A percentile compares a stretch with the other conserved stretches of the same genome.
Conservation (phyloP, 2,888 invertebrate species). For the Mythimna lalbum region DNA sequence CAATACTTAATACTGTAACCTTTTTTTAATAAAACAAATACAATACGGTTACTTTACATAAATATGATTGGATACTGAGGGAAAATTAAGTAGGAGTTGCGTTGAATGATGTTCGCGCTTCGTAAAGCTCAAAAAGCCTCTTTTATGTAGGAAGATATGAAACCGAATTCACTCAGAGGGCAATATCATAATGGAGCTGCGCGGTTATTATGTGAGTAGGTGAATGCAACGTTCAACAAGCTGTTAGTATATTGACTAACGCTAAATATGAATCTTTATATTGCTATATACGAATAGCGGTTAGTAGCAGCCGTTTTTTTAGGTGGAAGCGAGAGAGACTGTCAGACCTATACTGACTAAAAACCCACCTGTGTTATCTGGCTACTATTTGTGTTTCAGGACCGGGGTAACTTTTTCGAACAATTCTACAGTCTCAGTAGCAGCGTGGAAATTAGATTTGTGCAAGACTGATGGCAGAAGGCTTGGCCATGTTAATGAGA, state of each 20-base stretch:
- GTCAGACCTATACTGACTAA: too few relatives aligned
- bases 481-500: neutral
- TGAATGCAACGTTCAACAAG: slow-evolving; percentile 49
- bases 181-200: slow-evolving; percentile 89
- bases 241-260: slow-evolving; percentile 45
- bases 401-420: too few relatives aligned
- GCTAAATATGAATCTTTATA: slow-evolving; percentile 12
- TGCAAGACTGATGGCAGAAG: neutral
- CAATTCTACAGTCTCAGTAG: too few relatives aligned
- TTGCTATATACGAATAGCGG: neutral
- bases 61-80: slow-evolving; percentile 57
- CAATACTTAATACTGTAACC: slow-evolving; percentile 6
- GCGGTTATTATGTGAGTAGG: slow-evolving; percentile 79
- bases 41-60: slow-evolving; percentile 39
- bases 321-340: too few relatives aligned
- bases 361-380: too few relatives aligned
- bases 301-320: too few relatives aligned
- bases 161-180: slow-evolving; percentile 87
- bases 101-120: slow-evolving; percentile 75
- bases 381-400: too few relatives aligned
- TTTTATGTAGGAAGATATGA: slow-evolving; percentile 80
- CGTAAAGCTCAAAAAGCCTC: slow-evolving; percentile 78
- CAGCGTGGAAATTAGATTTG: too few relatives aligned
- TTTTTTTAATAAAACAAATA: slow-evolving; percentile 41
- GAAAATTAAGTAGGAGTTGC: slow-evolving; percentile 55